These are phyloP conservation scores for Epizoanthus ramosus DNA, from an alignment of 92 coral and sea anemone species.

Conservation along the genomic window DNA sequence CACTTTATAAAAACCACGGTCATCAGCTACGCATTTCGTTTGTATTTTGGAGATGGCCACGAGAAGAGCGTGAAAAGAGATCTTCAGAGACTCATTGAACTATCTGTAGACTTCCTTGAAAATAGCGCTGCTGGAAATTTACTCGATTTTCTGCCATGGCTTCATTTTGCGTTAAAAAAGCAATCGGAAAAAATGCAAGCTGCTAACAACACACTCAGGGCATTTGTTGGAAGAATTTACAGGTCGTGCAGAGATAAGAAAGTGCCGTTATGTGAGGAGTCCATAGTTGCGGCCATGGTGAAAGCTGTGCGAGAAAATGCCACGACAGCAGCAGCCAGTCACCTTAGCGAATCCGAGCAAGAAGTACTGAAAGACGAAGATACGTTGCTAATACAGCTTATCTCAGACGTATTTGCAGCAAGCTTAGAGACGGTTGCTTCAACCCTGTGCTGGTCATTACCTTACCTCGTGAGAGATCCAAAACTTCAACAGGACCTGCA, in stretches of 20 bases:
- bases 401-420: slow-evolving; percentile 83
- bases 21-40: slow-evolving; percentile 65
- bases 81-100: slow-evolving; percentile 51
- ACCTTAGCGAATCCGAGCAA: slow-evolving; percentile 46
- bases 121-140: slow-evolving; percentile 63
- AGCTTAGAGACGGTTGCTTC: slow-evolving; percentile 78
- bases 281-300: slow-evolving; percentile 57
- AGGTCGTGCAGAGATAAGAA: slow-evolving; percentile 37
- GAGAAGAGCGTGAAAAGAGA: slow-evolving; percentile 51
- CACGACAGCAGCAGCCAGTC: not conserved
- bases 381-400: slow-evolving; percentile 41
- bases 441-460: slow-evolving; percentile 79
- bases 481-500: slow-evolving; percentile 76
- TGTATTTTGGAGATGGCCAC: slow-evolving; percentile 79
- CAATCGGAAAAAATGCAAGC: slow-evolving; percentile 53
- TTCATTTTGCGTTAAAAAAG: slow-evolving; percentile 62
- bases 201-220: slow-evolving; percentile 63
- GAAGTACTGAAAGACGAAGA: slow-evolving; percentile 55
- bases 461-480: slow-evolving; percentile 64
- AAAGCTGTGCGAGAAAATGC: slow-evolving; percentile 41
- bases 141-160: slow-evolving; percentile 93
- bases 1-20: slow-evolving; percentile 57
- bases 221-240: slow-evolving; percentile 58
- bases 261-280: slow-evolving; percentile 23
- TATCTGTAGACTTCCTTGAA: slow-evolving; percentile 70